Conservation (phyloP, 2,113 vertebrate species). For the Zeus faber region DNA sequence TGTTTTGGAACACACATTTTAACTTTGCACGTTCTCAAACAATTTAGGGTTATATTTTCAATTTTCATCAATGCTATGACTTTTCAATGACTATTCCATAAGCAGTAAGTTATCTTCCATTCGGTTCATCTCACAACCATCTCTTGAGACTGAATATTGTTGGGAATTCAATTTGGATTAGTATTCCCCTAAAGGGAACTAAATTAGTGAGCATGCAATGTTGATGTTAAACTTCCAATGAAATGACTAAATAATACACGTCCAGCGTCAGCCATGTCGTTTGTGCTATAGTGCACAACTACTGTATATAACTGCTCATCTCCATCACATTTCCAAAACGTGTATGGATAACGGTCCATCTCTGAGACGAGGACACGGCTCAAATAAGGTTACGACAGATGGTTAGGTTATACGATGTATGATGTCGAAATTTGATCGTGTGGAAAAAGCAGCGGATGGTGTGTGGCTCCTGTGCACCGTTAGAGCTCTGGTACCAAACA, state of each 20-base stretch:
- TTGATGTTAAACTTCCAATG: background rate
- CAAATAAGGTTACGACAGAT: background rate
- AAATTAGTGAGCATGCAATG: background rate
- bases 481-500: slow-evolving; percentile 29
- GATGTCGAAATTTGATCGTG: background rate
- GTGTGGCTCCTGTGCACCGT: slow-evolving; percentile 10
- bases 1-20: no score
- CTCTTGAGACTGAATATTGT: background rate
- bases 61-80: no score
- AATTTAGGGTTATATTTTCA: no score
- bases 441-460: background rate
- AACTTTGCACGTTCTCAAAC: no score
- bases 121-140: background rate
- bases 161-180: background rate
- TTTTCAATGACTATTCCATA: no score
- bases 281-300: no score
- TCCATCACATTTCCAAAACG: background rate
- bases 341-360: background rate
- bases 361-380: background rate
- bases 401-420: no score
- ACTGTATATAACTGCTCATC: background rate
- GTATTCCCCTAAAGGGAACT: background rate
- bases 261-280: no score
- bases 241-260: no score
- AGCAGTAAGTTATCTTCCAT: no score